These are phyloP conservation scores for Torymus aiolomorphi DNA, from an alignment of 2,888 invertebrate species.

Conservation along the genomic window DNA sequence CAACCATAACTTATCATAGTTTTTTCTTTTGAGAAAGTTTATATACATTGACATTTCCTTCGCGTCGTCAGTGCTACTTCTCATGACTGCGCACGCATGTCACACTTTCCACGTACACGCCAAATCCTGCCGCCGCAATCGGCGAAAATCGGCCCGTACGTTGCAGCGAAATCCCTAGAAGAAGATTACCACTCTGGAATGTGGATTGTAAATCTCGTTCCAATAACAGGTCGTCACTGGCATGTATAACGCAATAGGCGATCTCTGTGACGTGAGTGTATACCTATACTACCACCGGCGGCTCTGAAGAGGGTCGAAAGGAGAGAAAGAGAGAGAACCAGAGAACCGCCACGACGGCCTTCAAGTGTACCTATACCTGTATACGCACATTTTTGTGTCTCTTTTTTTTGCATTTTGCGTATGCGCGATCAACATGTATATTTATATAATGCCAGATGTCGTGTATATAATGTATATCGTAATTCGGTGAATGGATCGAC, in stretches of 20 bases:
- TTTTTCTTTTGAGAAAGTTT: too few species aligned
- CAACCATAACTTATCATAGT: too few species aligned
- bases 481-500: slow-evolving; percentile 26
- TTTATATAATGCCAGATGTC: slow-evolving; percentile 24
- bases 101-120: too few species aligned
- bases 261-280: neutral
- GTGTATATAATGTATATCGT: neutral
- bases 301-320: slow-evolving; percentile 35
- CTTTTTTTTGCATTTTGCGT: neutral
- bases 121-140: too few species aligned
- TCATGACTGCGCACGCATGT: too few species aligned
- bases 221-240: neutral
- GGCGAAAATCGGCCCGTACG: neutral
- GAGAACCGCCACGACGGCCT: slow-evolving; percentile 8
- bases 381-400: neutral
- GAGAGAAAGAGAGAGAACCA: neutral
- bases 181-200: neutral
- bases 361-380: neutral
- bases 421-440: neutral
- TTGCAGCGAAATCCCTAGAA: neutral
- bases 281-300: slow-evolving; percentile 3
- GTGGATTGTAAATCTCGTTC: slow-evolving; percentile 14
- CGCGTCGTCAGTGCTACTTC: too few species aligned
- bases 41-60: too few species aligned
- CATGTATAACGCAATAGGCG: neutral